A percentile compares a stretch with the other conserved stretches of the same genome.
Conservation (phyloP, 35 echinoderm and acorn worm genomes). For the Diadema setosum region DNA sequence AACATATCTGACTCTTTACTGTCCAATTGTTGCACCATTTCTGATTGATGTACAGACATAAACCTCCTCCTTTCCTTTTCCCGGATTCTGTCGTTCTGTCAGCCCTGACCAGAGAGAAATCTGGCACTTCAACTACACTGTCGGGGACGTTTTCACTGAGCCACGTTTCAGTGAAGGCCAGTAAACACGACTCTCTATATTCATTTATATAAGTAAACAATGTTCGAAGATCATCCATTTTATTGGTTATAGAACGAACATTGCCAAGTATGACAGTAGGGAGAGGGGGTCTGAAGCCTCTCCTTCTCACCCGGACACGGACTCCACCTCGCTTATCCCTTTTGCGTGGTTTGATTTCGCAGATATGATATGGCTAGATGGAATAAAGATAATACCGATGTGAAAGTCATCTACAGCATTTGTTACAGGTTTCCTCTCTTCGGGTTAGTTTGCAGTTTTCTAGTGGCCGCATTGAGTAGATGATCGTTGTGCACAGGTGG, state of each 20-base stretch:
- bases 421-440: too few species aligned
- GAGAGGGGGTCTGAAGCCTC: conserved; percentile 22
- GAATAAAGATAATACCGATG: too few species aligned
- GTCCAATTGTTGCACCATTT: conserved; percentile 26
- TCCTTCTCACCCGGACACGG: not conserved
- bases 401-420: too few species aligned
- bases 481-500: too few species aligned
- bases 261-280: conserved; percentile 50
- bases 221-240: conserved; percentile 47
- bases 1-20: conserved; percentile 10
- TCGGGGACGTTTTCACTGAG: not conserved
- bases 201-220: conserved; percentile 17
- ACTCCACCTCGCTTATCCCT: conserved; percentile 51
- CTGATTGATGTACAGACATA: conserved; percentile 37
- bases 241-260: conserved; percentile 53
- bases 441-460: too few species aligned
- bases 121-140: not conserved
- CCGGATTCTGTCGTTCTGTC: too few species aligned
- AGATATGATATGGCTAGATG: too few species aligned
- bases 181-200: conserved; percentile 21
- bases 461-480: too few species aligned
- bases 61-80: conserved; percentile 30
- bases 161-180: conserved; percentile 58
- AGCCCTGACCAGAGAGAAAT: not conserved
- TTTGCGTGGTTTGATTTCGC: conserved; percentile 11